Conservation (phyloP, 1,140 invertebrate genomes). For the Popillia japonica region DNA sequence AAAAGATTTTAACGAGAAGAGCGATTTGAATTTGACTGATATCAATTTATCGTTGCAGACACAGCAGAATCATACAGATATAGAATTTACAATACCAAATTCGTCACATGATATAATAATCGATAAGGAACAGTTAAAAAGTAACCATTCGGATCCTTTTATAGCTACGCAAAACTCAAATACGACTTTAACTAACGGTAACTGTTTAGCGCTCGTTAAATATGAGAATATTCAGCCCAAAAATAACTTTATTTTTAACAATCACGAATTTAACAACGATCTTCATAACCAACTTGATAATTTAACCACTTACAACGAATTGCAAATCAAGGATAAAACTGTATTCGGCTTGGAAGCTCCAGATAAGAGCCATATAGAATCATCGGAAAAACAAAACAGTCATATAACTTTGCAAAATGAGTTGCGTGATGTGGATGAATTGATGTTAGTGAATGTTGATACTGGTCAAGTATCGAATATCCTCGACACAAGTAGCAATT, state of each 20-base stretch:
- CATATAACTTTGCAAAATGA: slow-evolving; percentile 43
- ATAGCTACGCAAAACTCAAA: not conserved
- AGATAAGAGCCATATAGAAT: not conserved
- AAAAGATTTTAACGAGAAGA: not conserved
- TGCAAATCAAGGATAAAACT: not conserved
- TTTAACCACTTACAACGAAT: not conserved
- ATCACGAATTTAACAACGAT: slow-evolving; percentile 15
- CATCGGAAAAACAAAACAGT: slow-evolving; percentile 41
- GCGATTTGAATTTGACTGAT: not conserved
- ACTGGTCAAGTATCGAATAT: slow-evolving; percentile 46
- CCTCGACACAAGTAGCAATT: slow-evolving; percentile 55
- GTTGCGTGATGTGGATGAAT: slow-evolving; percentile 53
- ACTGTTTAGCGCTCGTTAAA: slow-evolving; percentile 23
- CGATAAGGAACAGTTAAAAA: not conserved
- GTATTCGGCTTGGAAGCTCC: not conserved
- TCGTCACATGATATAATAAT: not conserved
- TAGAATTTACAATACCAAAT: not conserved
- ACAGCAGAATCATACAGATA: not conserved
- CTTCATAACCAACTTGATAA: not conserved
- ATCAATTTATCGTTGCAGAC: not conserved
- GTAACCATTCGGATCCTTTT: not conserved
- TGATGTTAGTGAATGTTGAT: slow-evolving; percentile 52
- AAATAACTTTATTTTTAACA: slow-evolving; percentile 14
- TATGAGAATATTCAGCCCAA: not conserved
- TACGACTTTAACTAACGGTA: not conserved